Conservation (phyloP, 2,888 invertebrate species). For the Protonemura montana region DNA sequence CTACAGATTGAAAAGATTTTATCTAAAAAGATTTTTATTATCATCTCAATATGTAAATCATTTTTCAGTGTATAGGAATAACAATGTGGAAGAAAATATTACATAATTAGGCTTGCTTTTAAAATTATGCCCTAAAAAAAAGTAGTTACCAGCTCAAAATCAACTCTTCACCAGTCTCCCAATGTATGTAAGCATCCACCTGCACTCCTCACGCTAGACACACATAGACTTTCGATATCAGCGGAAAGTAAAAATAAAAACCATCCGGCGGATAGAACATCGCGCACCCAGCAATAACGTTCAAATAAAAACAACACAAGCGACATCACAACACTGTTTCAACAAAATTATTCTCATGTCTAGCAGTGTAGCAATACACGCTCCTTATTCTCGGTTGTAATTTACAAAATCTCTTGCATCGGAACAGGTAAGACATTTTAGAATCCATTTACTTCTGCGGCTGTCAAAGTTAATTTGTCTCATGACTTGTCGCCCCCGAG, state of each 20-base stretch:
- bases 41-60: not conserved
- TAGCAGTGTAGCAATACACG: not conserved
- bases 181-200: not conserved
- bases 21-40: conserved; percentile 19
- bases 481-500: conserved; percentile 64
- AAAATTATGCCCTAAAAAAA: not conserved
- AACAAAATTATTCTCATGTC: not conserved
- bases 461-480: conserved; percentile 45
- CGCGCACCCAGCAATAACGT: not conserved
- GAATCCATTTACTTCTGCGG: not conserved
- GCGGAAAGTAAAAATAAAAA: not conserved
- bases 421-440: not conserved
- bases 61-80: conserved; percentile 5
- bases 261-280: not conserved
- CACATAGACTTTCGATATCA: not conserved
- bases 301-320: not conserved
- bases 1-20: not conserved
- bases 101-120: not conserved
- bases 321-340: not conserved
- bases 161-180: not conserved
- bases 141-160: not conserved
- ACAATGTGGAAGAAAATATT: conserved; percentile 9
- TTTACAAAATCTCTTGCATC: not conserved
- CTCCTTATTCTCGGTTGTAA: not conserved
- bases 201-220: not conserved